These are phyloP conservation scores for Ifrita kowaldi DNA, from an alignment of 2,113 vertebrate genomes.

Conservation along the genomic window DNA sequence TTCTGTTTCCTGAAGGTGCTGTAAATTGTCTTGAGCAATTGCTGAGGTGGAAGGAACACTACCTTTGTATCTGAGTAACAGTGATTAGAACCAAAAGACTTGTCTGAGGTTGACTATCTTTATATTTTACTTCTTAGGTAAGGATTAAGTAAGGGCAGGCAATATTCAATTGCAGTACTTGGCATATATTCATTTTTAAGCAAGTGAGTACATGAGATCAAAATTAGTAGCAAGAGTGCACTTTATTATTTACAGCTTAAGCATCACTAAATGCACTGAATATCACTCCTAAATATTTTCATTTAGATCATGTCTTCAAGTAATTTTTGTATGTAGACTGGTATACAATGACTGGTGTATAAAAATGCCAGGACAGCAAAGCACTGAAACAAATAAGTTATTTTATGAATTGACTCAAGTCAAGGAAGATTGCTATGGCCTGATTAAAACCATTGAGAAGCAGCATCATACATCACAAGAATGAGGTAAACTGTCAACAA, in stretches of 20 bases:
- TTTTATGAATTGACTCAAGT: not conserved
- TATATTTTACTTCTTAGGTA: not conserved
- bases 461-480: not conserved
- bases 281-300: not conserved
- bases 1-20: not conserved
- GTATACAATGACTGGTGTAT: not conserved
- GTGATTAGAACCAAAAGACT: not conserved
- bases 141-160: not conserved
- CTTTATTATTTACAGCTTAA: not conserved
- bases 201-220: not conserved
- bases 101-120: not conserved
- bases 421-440: not conserved
- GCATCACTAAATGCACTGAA: not conserved
- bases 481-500: not conserved
- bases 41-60: not conserved
- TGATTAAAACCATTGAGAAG: not conserved
- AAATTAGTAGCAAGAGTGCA: not conserved
- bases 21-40: not conserved
- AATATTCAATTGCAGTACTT: not conserved
- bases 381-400: not conserved
- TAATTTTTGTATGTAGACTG: not conserved
- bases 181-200: not conserved
- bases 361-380: not conserved
- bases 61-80: not conserved
- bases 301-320: not conserved